Conservation (phyloP, 2,888 invertebrate genomes). For the Ichneumoninae sp. region DNA sequence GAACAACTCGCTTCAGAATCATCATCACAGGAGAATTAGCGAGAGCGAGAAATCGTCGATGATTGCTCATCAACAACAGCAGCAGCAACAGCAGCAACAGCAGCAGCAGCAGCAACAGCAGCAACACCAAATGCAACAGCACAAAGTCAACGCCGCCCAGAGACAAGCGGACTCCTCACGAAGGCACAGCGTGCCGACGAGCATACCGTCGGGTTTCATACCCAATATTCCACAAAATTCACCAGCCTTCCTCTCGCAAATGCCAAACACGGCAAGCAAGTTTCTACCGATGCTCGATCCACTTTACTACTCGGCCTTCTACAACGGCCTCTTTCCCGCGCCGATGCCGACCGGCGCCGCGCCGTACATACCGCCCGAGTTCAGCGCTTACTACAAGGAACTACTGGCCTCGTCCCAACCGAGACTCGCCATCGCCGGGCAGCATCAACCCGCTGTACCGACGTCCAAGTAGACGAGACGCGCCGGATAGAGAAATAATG, state of each 20-base stretch:
- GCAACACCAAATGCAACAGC: slow-evolving; percentile 69
- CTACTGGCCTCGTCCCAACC: slow-evolving; percentile 85
- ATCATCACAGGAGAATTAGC: slow-evolving; percentile 73
- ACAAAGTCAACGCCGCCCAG: slow-evolving; percentile 62
- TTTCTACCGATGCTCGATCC: slow-evolving; percentile 84
- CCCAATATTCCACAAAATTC: slow-evolving; percentile 74
- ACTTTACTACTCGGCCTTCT: slow-evolving; percentile 85
- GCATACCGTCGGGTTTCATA: slow-evolving; percentile 77
- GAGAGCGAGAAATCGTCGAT: slow-evolving; percentile 78
- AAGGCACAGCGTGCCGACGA: slow-evolving; percentile 77
- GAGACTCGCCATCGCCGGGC: slow-evolving; percentile 82
- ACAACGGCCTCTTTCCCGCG: slow-evolving; percentile 84
- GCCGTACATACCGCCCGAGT: slow-evolving; percentile 83
- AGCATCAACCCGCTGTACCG: slow-evolving; percentile 80
- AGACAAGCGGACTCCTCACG: slow-evolving; percentile 64
- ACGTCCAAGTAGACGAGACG: slow-evolving; percentile 82
- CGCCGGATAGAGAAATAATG: background rate
- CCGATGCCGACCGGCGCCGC: slow-evolving; percentile 77
- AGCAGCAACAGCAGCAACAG: slow-evolving; percentile 67
- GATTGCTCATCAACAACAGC: slow-evolving; percentile 60
- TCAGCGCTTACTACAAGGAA: slow-evolving; percentile 86
- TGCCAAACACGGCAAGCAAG: slow-evolving; percentile 82
- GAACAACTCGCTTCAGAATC: slow-evolving; percentile 58
- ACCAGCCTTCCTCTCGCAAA: slow-evolving; percentile 80
- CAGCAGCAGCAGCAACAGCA: slow-evolving; percentile 53